These are phyloP conservation scores for Bujurquina vittata DNA, from an alignment of 2,113 vertebrate species.

Conservation along the genomic window DNA sequence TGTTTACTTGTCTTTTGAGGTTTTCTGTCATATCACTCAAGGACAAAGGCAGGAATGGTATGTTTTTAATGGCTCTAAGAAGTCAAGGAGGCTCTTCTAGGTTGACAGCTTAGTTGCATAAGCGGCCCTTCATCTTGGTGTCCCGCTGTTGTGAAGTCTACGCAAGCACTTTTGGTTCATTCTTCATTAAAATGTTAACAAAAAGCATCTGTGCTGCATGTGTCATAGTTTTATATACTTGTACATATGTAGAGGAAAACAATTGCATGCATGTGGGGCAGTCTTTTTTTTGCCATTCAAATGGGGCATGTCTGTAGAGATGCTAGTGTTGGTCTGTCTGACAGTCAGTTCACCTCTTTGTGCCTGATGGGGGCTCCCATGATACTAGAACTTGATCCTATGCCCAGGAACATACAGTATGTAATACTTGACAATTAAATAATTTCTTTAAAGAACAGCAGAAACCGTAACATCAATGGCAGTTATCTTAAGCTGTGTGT, in stretches of 20 bases:
- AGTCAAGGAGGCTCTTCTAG: constrained; percentile 27
- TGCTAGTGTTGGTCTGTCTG: background rate
- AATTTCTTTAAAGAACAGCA: too few relatives aligned
- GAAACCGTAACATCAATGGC: too few relatives aligned
- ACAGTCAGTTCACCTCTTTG: too few relatives aligned
- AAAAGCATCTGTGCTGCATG: constrained; percentile 60
- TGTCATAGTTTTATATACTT: background rate
- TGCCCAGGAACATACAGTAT: too few relatives aligned
- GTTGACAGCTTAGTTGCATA: constrained; percentile 54
- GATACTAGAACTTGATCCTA: background rate
- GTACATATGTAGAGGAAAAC: background rate
- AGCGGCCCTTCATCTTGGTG: constrained; percentile 54
- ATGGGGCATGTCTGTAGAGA: background rate
- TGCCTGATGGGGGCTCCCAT: background rate
- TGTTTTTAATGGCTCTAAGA: constrained; percentile 58
- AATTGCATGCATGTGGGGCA: too few relatives aligned
- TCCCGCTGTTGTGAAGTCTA: constrained; percentile 31
- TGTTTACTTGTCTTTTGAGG: constrained; percentile 56
- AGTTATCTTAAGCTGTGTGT: too few relatives aligned
- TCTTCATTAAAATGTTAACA: constrained; percentile 64
- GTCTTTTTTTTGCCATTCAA: too few relatives aligned
- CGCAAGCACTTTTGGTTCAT: constrained; percentile 28
- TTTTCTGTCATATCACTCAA: constrained; percentile 51
- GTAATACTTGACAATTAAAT: too few relatives aligned
- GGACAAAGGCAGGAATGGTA: constrained; percentile 46